These are phyloP conservation scores for Cyanoramphus novaezelandiae DNA, from an alignment of 2,113 vertebrate genomes.

Conservation along the genomic window DNA sequence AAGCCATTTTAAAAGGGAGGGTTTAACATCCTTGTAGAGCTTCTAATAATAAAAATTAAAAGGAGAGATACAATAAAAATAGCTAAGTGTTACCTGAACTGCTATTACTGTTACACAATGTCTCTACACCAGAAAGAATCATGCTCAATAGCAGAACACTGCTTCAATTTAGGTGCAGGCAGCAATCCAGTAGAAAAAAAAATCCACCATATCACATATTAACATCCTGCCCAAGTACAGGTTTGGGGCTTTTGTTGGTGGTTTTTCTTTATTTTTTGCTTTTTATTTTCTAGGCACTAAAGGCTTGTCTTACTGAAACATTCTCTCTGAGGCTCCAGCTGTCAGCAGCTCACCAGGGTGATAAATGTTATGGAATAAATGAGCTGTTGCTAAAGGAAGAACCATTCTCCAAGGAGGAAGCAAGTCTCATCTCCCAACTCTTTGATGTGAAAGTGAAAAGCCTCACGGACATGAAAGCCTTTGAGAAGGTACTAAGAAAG, in stretches of 20 bases:
- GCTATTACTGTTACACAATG: neutral
- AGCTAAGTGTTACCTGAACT: neutral
- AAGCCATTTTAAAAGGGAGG: fast-evolving
- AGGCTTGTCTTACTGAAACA: slow-evolving; percentile 78
- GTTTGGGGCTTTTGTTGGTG: neutral
- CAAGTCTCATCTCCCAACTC: slow-evolving; percentile 57
- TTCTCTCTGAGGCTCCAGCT: slow-evolving; percentile 73
- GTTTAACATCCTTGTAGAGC: neutral
- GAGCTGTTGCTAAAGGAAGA: slow-evolving; percentile 26
- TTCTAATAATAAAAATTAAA: neutral
- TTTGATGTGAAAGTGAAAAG: slow-evolving; percentile 59
- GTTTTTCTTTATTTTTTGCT: neutral
- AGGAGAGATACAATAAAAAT: neutral
- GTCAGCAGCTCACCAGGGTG: slow-evolving; percentile 11
- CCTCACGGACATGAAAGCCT: slow-evolving; percentile 1
- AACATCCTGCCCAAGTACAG: neutral
- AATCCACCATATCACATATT: fast-evolving
- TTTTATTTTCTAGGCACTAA: slow-evolving; percentile 70
- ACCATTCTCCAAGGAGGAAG: neutral
- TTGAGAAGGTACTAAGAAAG: slow-evolving; percentile 72
- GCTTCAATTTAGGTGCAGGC: neutral
- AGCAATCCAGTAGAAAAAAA: neutral
- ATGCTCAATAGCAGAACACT: neutral
- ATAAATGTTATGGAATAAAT: neutral
- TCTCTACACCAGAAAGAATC: neutral